Percentiles rank a stretch among this genome's conserved stretches.
Conservation (phyloP, 1,140 invertebrate species). For the Gryon sp. region DNA sequence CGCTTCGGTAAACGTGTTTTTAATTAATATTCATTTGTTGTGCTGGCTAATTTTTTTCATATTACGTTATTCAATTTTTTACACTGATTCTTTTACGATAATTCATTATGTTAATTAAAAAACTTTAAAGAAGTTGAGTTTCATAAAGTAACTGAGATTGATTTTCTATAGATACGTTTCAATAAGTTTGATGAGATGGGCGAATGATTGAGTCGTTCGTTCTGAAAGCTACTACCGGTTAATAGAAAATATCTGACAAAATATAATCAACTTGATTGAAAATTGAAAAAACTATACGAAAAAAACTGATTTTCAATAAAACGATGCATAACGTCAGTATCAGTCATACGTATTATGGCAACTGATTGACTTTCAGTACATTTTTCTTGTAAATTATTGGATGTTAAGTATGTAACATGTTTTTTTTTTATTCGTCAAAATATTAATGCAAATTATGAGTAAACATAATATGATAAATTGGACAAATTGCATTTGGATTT, state of each 20-base stretch:
- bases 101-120: slow-evolving; percentile 43
- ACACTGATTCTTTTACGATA: slow-evolving; percentile 13
- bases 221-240: slow-evolving; percentile 1
- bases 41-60: slow-evolving; percentile 27
- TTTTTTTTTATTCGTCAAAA: no score
- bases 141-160: slow-evolving; percentile 39
- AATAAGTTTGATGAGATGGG: slow-evolving; percentile 13
- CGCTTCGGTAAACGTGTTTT: neutral
- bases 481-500: no score
- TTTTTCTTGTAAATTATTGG: no score
- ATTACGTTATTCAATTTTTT: slow-evolving; percentile 9
- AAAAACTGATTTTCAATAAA: slow-evolving; percentile 6
- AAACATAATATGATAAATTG: no score
- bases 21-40: slow-evolving; percentile 18
- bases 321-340: no score
- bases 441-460: no score
- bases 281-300: no score
- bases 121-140: slow-evolving; percentile 21
- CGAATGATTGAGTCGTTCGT: slow-evolving; percentile 10
- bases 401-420: no score
- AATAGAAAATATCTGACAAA: slow-evolving; percentile 10
- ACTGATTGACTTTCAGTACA: no score
- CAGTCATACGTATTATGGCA: no score
- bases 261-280: slow-evolving; percentile 29
- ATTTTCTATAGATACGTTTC: slow-evolving; percentile 29